Evolutionary conservation across 2,888 invertebrate species (phyloP).

Genomic region (Platycheirus albimanus): DNA sequence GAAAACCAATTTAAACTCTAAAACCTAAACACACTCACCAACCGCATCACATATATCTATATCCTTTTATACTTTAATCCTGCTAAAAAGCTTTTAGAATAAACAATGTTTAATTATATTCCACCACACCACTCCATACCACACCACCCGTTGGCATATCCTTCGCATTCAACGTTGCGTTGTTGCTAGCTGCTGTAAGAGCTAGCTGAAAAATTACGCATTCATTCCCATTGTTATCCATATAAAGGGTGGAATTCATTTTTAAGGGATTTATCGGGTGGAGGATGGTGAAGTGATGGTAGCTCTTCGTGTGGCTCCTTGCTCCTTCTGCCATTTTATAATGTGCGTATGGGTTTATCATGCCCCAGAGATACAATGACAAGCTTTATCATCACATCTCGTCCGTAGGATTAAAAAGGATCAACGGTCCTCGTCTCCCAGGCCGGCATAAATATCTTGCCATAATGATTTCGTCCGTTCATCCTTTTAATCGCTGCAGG

Average conservation of each 20-base stretch:
- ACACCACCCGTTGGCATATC: conserved; percentile 39
- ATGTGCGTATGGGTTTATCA: conserved; percentile 82
- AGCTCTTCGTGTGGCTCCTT: conserved; percentile 66
- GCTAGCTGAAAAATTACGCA: conserved; percentile 62
- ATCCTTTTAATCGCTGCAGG: conserved; percentile 65
- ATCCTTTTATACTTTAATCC: conserved; percentile 20
- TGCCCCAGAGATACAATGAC: conserved; percentile 80
- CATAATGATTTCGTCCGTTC: conserved; percentile 66
- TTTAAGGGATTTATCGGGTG: conserved; percentile 23
- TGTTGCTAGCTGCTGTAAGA: too few relatives aligned
- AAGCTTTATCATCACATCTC: conserved; percentile 80
- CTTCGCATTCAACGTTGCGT: conserved; percentile 26
- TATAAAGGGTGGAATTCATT: conserved; percentile 61
- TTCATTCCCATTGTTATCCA: conserved; percentile 72
- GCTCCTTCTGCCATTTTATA: conserved; percentile 81
- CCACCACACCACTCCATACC: conserved; percentile 35
- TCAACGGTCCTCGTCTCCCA: conserved; percentile 60
- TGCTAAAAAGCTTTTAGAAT: conserved; percentile 69
- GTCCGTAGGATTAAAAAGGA: conserved; percentile 71
- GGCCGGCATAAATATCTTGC: conserved; percentile 49
- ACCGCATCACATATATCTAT: conserved; percentile 17
- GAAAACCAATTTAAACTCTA: conserved; percentile 56
- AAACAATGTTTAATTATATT: conserved; percentile 75
- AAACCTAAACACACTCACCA: conserved; percentile 33
- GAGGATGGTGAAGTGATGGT: conserved; percentile 48